Evolutionary conservation across 2,797 vertebrate species (phyloP), one percentile per base, ranked within the genome.

Genomic region (Taeniopygia guttata): DNA sequence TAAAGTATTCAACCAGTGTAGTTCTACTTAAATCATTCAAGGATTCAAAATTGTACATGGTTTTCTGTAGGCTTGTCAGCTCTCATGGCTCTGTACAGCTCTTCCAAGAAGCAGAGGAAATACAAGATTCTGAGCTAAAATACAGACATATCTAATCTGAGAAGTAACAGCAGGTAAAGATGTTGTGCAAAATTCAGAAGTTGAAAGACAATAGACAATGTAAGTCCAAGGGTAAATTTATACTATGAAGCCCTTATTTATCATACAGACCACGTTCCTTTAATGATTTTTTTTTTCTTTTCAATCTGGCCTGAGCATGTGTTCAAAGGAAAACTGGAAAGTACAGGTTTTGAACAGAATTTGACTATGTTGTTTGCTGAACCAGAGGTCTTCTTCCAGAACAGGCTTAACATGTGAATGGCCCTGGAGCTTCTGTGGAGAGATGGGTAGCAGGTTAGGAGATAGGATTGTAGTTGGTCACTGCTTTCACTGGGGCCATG

Each of bases 391-490:
- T 78, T 78, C n/a, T 87, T 25, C 27, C 27, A 38, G 43, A 42
- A 17, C 2, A 43, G 32, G 60, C 25, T 52, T 63, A 45, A 20
- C 32, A 7, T 6, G 29, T 1, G 32, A 84, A 55, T 34, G 49
- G 14, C 58, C 38, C 23, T 43, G 59, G 55, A 75, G 11, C 23
- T 89, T 30, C 59, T 66, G 21, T 38, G 54, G 48, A 51, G 55
- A 42, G 34, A 17, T 43, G 26, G 64, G 36, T 16, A 38, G 55
- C 42, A 34, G 18, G 29, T 77, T 59, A 70, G 60, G 77, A 55
- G 40, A 20, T 12, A 0, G 13, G 59, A 59, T 4, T 84, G 36
- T 42, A 48, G 55, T 55, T 0, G 0, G 34, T 49, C 3, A 0
- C 14, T 56, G 32, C 56, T 55, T 91, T 62, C 36, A 36, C 2